These are phyloP conservation scores for Tetramorium parvispinum DNA, from an alignment of 1,140 invertebrate genomes.

Conservation along the genomic window DNA sequence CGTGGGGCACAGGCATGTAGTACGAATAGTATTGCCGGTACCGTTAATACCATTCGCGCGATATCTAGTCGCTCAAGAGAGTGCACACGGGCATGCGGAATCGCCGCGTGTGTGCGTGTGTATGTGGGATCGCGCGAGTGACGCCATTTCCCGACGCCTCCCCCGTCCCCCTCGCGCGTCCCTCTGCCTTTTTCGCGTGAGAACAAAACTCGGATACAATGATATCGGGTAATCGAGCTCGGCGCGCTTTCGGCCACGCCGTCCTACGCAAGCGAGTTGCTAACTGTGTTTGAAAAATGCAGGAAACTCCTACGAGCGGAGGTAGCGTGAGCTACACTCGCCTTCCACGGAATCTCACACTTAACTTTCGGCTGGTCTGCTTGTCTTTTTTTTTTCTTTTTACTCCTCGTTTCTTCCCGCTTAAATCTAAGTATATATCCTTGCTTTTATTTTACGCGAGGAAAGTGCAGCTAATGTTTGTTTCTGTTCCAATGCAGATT, in stretches of 20 bases:
- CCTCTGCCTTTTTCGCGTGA: constrained; percentile 65
- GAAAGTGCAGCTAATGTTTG: not conserved
- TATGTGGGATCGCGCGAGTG: constrained; percentile 48
- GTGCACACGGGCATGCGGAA: not conserved
- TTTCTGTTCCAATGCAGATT: too few relatives aligned
- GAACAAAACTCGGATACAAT: constrained; percentile 69
- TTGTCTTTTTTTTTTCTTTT: not conserved
- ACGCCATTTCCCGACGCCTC: constrained; percentile 59
- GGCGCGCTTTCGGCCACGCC: constrained; percentile 61
- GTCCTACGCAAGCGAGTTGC: constrained; percentile 50
- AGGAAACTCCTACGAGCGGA: constrained; percentile 2
- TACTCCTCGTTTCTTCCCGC: not conserved
- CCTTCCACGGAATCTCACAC: not conserved
- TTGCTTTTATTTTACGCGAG: not conserved
- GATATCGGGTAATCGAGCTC: constrained; percentile 62
- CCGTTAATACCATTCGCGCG: constrained; percentile 66
- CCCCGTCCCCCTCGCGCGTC: not conserved
- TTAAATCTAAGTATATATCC: not conserved
- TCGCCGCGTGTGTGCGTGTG: not conserved
- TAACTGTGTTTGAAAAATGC: constrained; percentile 29
- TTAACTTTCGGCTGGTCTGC: not conserved
- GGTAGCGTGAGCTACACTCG: not conserved
- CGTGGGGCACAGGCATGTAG: constrained; percentile 57
- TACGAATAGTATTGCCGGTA: constrained; percentile 65
- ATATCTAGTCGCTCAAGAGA: constrained; percentile 40